phyloP scores from a whole-genome alignment of 23 tunicate species.

The Ciona savignyi region DNA sequence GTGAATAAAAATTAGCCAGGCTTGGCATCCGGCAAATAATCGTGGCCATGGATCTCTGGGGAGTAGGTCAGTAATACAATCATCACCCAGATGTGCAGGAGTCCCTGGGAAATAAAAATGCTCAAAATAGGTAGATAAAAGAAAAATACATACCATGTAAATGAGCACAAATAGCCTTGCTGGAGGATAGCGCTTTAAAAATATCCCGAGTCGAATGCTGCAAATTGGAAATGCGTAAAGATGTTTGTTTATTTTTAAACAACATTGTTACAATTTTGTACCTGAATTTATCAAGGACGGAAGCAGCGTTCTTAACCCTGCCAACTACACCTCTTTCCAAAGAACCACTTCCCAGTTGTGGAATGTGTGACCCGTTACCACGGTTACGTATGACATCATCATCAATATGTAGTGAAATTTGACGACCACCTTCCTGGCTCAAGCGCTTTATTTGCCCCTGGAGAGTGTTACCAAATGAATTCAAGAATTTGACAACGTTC shows the following conservation, averaged over 20 bases:
- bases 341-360: slow-evolving; percentile 16
- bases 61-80: slow-evolving; percentile 73
- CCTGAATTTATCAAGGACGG: slow-evolving; percentile 81
- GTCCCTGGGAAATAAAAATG: slow-evolving; percentile 29
- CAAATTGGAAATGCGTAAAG: slow-evolving; percentile 1
- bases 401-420: slow-evolving; percentile 20
- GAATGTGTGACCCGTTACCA: not conserved
- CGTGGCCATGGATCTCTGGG: slow-evolving; percentile 80
- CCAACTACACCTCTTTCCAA: slow-evolving; percentile 69
- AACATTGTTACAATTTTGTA: not conserved
- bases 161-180: slow-evolving; percentile 78
- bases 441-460: slow-evolving; percentile 86
- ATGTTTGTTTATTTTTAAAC: not conserved
- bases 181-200: slow-evolving; percentile 86
- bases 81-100: slow-evolving; percentile 83
- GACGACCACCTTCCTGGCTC: slow-evolving; percentile 58
- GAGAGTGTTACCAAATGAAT: not conserved
- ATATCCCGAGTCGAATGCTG: slow-evolving; percentile 92
- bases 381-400: slow-evolving; percentile 12
- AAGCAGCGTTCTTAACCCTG: slow-evolving; percentile 68
- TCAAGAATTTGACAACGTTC: too few relatives aligned
- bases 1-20: not conserved
- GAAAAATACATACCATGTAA: slow-evolving; percentile 67
- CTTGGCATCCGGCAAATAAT: slow-evolving; percentile 9
- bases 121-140: not conserved